A percentile compares a stretch with the other conserved stretches of the same genome.
Conservation (phyloP, 2,888 invertebrate genomes). For the Rhagonycha lutea region DNA sequence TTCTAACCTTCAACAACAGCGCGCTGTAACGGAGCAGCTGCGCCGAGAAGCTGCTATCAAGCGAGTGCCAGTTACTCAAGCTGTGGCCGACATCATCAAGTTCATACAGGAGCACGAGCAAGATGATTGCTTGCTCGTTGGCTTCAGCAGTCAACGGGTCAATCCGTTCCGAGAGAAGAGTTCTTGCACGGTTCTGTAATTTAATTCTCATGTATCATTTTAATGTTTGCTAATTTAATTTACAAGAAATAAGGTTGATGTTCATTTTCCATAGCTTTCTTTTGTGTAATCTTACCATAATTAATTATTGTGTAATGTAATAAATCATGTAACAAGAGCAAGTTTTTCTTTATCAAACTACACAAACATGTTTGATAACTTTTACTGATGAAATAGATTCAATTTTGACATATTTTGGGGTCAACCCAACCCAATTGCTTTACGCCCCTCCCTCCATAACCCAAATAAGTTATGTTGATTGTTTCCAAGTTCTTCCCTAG, state of each 20-base stretch:
- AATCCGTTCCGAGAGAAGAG: slow-evolving; percentile 96
- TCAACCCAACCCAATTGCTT: too few relatives aligned
- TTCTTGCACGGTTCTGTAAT: slow-evolving; percentile 82
- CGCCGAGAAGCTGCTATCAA: slow-evolving; percentile 88
- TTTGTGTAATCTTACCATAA: not conserved
- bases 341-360: not conserved
- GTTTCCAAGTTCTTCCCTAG: too few relatives aligned
- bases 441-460: too few relatives aligned
- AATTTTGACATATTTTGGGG: too few relatives aligned
- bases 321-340: not conserved
- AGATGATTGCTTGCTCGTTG: slow-evolving; percentile 90
- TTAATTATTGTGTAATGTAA: not conserved
- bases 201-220: slow-evolving; percentile 6
- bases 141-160: slow-evolving; percentile 91
- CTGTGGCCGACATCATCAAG: slow-evolving; percentile 90
- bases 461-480: too few relatives aligned
- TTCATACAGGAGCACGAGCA: slow-evolving; percentile 89
- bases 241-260: not conserved
- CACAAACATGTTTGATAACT: too few relatives aligned
- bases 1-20: slow-evolving; percentile 92
- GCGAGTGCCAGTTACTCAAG: slow-evolving; percentile 84
- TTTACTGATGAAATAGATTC: too few relatives aligned
- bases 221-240: not conserved
- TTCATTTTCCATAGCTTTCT: not conserved
- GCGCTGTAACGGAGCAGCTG: slow-evolving; percentile 90